A percentile compares a stretch with the other conserved stretches of the same genome.
phyloP scores from a whole-genome alignment of 2,888 invertebrate genomes.

The Ferrisia virgata region DNA sequence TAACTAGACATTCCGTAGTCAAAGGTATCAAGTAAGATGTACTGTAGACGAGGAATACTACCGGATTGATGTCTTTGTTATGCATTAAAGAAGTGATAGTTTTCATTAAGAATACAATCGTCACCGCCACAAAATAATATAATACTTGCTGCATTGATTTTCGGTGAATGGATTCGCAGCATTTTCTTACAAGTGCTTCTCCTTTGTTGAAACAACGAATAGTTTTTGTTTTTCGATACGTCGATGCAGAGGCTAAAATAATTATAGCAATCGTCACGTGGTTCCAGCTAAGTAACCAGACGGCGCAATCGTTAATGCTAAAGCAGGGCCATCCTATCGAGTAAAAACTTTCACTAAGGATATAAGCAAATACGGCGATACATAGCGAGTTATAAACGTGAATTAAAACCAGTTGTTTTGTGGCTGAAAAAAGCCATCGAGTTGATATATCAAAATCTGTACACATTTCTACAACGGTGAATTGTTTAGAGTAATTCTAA shows the following conservation, averaged over 20 bases:
- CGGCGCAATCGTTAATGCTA: conserved; percentile 34
- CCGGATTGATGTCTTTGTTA: background rate
- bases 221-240: background rate
- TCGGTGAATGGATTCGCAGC: background rate
- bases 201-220: background rate
- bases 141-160: background rate
- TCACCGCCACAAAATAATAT: background rate
- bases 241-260: background rate
- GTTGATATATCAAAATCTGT: background rate
- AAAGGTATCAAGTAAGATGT: conserved; percentile 9
- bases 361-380: background rate
- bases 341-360: background rate
- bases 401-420: background rate
- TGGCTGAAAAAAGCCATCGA: background rate
- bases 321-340: conserved; percentile 35
- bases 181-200: background rate
- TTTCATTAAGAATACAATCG: background rate
- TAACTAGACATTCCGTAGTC: conserved; percentile 12
- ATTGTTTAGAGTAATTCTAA: no score
- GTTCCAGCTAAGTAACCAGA: conserved; percentile 37
- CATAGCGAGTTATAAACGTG: background rate
- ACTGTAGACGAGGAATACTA: conserved; percentile 14
- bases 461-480: no score
- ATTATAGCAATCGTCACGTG: conserved; percentile 24
- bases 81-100: background rate